phyloP scores from a whole-genome alignment of 2,797 vertebrate species.

The Typhlichthys eigenmanni region DNA sequence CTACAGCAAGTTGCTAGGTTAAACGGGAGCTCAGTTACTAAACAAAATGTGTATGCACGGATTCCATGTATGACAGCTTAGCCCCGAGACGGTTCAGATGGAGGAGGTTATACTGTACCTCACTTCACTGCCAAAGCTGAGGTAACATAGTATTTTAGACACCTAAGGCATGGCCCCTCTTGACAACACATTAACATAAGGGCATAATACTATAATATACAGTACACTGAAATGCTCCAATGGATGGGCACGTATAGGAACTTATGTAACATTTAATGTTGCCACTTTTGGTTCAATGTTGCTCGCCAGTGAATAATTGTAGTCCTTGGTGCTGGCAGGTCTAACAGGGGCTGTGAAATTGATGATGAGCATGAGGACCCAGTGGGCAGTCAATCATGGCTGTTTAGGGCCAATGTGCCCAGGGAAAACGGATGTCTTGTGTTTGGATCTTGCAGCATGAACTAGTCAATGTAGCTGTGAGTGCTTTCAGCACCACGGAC shows the following conservation, averaged over 20 bases:
- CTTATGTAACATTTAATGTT: slow-evolving; percentile 3
- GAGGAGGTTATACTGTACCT: slow-evolving; percentile 39
- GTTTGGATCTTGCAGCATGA: slow-evolving; percentile 7
- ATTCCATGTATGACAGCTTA: no score
- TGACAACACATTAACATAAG: background rate
- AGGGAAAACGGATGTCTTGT: slow-evolving; percentile 16
- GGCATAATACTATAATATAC: background rate
- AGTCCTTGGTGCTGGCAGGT: slow-evolving; percentile 36
- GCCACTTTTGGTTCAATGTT: slow-evolving; percentile 23
- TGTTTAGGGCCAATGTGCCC: slow-evolving; percentile 23
- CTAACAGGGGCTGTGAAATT: slow-evolving; percentile 44
- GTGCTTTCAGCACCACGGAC: slow-evolving; percentile 59
- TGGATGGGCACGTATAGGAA: slow-evolving; percentile 3
- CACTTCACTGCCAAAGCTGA: slow-evolving; percentile 34
- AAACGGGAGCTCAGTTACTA: no score
- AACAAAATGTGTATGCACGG: no score
- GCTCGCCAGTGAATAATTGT: slow-evolving; percentile 44
- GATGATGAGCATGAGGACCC: slow-evolving; percentile 43
- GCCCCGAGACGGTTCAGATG: slow-evolving; percentile 20
- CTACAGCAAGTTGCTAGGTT: no score
- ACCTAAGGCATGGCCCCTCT: slow-evolving; percentile 4
- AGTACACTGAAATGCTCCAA: background rate
- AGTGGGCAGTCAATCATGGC: slow-evolving; percentile 36
- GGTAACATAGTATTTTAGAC: slow-evolving; percentile 33
- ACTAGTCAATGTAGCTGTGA: background rate